These are phyloP conservation scores for Spizaetus ornatus DNA, from an alignment of 2,113 vertebrate genomes.

Conservation along the genomic window DNA sequence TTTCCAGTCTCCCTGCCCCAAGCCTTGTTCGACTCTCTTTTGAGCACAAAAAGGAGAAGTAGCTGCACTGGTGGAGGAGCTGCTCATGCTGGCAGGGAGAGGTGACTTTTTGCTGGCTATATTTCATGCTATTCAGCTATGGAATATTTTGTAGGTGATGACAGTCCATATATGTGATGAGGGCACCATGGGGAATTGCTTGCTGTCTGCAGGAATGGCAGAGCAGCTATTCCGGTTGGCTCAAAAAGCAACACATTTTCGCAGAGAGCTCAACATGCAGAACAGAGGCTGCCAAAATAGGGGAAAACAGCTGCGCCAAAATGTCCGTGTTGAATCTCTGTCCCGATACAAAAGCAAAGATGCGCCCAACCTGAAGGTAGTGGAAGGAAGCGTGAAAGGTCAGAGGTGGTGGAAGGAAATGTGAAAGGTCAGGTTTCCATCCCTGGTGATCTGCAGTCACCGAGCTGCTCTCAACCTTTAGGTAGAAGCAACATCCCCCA, in stretches of 20 bases:
- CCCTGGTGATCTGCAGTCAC: background rate
- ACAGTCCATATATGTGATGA: background rate
- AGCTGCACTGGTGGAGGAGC: background rate
- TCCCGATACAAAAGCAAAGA: background rate
- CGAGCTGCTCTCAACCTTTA: background rate
- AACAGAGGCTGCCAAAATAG: background rate
- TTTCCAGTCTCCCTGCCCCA: background rate
- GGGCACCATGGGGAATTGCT: background rate
- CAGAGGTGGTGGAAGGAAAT: background rate
- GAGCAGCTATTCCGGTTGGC: background rate
- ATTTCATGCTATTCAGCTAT: fast-evolving
- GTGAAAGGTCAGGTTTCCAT: background rate
- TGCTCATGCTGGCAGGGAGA: background rate
- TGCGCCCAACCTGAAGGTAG: fast-evolving
- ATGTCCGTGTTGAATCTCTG: fast-evolving
- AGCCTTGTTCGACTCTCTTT: background rate
- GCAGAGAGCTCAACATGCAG: background rate
- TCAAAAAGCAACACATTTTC: background rate
- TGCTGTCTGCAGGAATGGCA: background rate
- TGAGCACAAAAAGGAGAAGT: background rate
- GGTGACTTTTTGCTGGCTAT: background rate
- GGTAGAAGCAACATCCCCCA: background rate
- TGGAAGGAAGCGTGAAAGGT: background rate
- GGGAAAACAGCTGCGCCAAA: background rate
- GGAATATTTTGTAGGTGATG: background rate